phyloP scores from a whole-genome alignment of 1,140 invertebrate species.

The Panagrolaimus sp. region DNA sequence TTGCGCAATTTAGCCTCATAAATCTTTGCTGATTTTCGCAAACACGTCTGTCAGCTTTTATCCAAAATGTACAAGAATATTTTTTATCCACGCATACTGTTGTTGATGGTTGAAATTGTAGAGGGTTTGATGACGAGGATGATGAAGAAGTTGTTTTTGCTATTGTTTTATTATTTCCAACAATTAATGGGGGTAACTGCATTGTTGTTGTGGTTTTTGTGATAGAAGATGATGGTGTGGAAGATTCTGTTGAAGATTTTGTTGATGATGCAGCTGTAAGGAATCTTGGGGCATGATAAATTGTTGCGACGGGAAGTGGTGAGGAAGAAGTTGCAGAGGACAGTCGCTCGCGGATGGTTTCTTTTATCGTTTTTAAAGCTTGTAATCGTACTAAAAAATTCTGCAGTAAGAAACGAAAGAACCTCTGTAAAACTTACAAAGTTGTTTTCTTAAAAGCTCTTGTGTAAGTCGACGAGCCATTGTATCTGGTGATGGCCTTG shows the following conservation, averaged over 20 bases:
- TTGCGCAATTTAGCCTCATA: slow-evolving; percentile 12
- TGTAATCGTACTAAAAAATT: background rate
- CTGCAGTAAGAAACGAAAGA: background rate
- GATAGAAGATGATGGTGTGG: background rate
- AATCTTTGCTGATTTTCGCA: slow-evolving; percentile 11
- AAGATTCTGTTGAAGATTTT: background rate
- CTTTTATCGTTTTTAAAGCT: slow-evolving; percentile 4
- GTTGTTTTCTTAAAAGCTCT: slow-evolving; percentile 3
- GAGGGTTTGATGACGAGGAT: too few relatives aligned
- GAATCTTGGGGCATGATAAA: background rate
- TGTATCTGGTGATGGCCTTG: too few relatives aligned
- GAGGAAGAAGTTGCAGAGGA: background rate
- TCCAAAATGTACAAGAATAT: slow-evolving; percentile 19
- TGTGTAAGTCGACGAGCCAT: background rate
- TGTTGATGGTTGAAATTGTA: background rate
- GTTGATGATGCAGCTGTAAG: background rate
- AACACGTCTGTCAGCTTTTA: slow-evolving; percentile 15
- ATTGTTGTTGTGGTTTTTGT: background rate
- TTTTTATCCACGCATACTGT: slow-evolving; percentile 6
- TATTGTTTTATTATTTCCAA: background rate
- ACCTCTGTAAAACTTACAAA: background rate
- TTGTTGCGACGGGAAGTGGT: background rate
- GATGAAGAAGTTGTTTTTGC: background rate
- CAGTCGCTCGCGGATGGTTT: background rate
- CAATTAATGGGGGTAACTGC: background rate